phyloP scores from a whole-genome alignment of 2,113 vertebrate species.

The Loxodonta africana region DNA sequence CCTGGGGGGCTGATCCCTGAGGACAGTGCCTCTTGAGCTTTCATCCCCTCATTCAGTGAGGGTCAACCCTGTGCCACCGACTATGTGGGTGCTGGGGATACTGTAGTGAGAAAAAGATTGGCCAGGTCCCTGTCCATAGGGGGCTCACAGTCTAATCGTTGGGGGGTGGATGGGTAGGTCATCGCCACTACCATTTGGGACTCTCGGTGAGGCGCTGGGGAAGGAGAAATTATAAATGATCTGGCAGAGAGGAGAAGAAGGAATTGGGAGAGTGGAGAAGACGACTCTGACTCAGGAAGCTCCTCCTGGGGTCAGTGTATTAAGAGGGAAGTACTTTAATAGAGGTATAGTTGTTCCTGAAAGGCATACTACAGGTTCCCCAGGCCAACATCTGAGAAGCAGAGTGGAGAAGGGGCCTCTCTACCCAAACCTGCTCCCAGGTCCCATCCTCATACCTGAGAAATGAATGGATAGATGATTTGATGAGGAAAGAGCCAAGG shows the following conservation, averaged over 20 bases:
- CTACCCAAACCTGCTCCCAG: neutral
- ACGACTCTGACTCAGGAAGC: neutral
- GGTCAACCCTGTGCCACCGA: neutral
- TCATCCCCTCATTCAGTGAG: neutral
- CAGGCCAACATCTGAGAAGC: neutral
- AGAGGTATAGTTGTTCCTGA: neutral
- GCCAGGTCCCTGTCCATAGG: neutral
- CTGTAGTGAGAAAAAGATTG: neutral
- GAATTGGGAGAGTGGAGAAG: neutral
- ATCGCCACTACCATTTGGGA: constrained; percentile 9
- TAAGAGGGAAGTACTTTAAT: neutral
- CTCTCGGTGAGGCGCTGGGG: neutral
- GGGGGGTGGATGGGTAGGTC: neutral
- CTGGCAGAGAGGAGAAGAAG: neutral
- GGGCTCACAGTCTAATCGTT: constrained; percentile 48
- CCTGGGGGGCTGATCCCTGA: neutral
- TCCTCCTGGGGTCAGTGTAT: neutral
- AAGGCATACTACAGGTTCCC: neutral
- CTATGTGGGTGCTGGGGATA: neutral
- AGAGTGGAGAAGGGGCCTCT: neutral
- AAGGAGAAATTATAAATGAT: neutral
- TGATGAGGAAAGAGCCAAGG: neutral
- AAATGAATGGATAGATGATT: neutral
- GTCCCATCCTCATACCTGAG: neutral
- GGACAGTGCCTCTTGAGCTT: neutral